Evolutionary conservation across 2,113 vertebrate genomes (phyloP).

Genomic region (Aegithalos caudatus): DNA sequence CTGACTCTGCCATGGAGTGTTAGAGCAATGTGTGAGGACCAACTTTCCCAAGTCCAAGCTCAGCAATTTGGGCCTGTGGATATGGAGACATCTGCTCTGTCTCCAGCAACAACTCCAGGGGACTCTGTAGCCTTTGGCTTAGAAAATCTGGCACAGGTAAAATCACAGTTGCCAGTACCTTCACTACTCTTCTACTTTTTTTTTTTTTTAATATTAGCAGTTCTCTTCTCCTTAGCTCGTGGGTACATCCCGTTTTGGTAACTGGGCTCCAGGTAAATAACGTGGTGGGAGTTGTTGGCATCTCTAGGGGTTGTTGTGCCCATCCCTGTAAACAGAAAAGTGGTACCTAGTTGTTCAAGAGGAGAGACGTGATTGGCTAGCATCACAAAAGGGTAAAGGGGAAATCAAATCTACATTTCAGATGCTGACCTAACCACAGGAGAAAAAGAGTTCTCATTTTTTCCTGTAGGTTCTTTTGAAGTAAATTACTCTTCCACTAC

Average conservation of each 20-base stretch:
- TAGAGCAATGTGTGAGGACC: rapidly evolving
- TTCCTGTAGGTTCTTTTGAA: background rate
- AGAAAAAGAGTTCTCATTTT: background rate
- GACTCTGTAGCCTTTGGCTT: background rate
- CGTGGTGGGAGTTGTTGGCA: background rate
- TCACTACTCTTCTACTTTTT: rapidly evolving
- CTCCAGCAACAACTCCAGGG: background rate
- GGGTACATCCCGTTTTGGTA: background rate
- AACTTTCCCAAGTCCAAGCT: background rate
- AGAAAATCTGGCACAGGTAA: background rate
- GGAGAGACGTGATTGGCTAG: background rate
- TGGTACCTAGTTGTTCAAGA: background rate
- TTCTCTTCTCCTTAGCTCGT: rapidly evolving
- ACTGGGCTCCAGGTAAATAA: background rate
- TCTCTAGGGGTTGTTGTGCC: background rate
- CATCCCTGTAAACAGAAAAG: background rate
- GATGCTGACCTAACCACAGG: background rate
- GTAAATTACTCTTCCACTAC: background rate
- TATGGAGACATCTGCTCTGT: background rate
- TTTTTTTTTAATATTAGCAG: background rate
- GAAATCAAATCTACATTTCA: rapidly evolving
- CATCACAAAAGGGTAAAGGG: background rate
- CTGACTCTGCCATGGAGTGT: rapidly evolving
- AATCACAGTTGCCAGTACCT: background rate
- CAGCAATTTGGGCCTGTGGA: background rate